Evolutionary conservation across 2,113 vertebrate genomes (phyloP).

Genomic region (Protomyctophum bolini): DNA sequence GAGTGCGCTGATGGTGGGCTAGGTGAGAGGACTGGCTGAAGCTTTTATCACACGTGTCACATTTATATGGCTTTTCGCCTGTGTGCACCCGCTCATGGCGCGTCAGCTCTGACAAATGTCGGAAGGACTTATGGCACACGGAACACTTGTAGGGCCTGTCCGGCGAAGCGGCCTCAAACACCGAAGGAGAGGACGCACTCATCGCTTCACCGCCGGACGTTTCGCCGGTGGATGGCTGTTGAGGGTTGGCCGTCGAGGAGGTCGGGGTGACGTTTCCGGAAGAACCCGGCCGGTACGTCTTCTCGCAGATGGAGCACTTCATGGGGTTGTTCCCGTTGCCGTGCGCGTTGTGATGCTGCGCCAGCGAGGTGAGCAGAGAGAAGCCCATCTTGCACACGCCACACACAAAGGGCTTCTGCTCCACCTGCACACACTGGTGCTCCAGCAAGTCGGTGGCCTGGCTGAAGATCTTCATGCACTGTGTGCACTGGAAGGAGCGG

Average conservation of each 20-base stretch:
- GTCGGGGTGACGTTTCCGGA: slow-evolving; percentile 61
- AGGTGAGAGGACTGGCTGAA: slow-evolving; percentile 97
- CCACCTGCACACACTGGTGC: slow-evolving; percentile 95
- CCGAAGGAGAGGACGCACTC: slow-evolving; percentile 73
- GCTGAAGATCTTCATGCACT: slow-evolving; percentile 97
- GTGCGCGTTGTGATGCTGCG: slow-evolving; percentile 93
- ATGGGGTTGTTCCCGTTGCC: slow-evolving; percentile 83
- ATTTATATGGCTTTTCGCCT: slow-evolving; percentile 95
- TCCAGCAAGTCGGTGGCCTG: slow-evolving; percentile 96
- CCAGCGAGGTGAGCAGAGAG: slow-evolving; percentile 92
- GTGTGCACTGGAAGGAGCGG: slow-evolving; percentile 95
- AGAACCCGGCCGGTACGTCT: slow-evolving; percentile 88
- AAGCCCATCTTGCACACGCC: slow-evolving; percentile 98
- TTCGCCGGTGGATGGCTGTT: slow-evolving; percentile 78
- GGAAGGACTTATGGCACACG: slow-evolving; percentile 94
- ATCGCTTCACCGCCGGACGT: slow-evolving; percentile 70
- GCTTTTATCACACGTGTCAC: slow-evolving; percentile 93
- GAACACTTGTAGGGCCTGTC: slow-evolving; percentile 95
- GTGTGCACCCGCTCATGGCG: slow-evolving; percentile 95
- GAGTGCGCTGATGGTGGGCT: slow-evolving; percentile 95
- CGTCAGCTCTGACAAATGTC: slow-evolving; percentile 92
- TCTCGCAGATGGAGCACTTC: slow-evolving; percentile 97
- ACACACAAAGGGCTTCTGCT: slow-evolving; percentile 96
- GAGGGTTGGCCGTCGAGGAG: slow-evolving; percentile 74
- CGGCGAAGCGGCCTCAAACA: slow-evolving; percentile 66